These are phyloP conservation scores for Sander vitreus DNA, from an alignment of 2,113 vertebrate species.

Conservation along the genomic window DNA sequence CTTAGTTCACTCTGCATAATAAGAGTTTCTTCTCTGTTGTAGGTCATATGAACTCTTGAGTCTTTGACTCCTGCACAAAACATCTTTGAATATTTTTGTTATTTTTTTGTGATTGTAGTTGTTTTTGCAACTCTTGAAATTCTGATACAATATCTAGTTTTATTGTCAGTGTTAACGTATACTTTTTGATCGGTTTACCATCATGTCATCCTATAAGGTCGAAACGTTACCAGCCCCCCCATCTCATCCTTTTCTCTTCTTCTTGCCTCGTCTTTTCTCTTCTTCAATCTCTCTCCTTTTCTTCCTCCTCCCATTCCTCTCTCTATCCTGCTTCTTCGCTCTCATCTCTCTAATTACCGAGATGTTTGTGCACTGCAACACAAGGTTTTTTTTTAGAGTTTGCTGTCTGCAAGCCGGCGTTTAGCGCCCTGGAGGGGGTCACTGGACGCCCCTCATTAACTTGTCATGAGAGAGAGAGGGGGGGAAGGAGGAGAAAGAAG, in stretches of 20 bases:
- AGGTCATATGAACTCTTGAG: neutral
- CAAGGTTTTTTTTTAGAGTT: conserved; percentile 19
- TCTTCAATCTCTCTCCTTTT: no score
- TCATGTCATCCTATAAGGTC: no score
- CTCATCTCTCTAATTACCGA: conserved; percentile 34
- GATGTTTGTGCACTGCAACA: neutral
- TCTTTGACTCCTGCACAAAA: no score
- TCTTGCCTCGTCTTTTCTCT: neutral
- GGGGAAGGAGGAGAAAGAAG: conserved; percentile 21
- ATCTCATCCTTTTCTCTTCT: neutral
- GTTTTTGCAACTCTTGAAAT: neutral
- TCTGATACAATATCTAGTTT: no score
- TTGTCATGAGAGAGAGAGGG: conserved; percentile 49
- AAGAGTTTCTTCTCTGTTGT: neutral
- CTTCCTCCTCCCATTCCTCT: neutral
- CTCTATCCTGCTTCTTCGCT: no score
- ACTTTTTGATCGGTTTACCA: no score
- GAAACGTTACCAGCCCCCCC: no score
- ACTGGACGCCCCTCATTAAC: conserved; percentile 63
- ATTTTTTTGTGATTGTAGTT: neutral
- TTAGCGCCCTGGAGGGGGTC: conserved; percentile 34
- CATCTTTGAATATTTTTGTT: no score
- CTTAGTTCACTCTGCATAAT: conserved; percentile 22
- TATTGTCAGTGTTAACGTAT: no score
- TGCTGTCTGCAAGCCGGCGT: conserved; percentile 50